Percentiles rank a stretch among this genome's conserved stretches.
These are phyloP conservation scores for Lepidocolaptes lacrymiger DNA, from an alignment of 2,797 vertebrate genomes.

Conservation along the genomic window DNA sequence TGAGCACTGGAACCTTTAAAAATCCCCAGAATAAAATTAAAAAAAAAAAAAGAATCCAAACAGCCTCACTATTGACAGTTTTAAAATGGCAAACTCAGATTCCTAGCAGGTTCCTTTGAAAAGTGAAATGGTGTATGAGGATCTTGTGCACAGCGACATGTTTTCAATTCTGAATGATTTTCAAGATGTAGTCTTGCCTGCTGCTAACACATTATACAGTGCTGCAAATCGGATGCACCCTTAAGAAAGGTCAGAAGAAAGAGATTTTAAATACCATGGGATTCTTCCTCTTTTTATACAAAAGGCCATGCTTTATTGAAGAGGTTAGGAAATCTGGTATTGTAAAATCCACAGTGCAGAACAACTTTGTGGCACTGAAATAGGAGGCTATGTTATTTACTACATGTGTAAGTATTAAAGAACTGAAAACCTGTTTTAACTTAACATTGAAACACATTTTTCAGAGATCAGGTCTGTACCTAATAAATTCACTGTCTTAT, in stretches of 20 bases:
- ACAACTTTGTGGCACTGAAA: slow-evolving; percentile 28
- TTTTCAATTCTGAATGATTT: slow-evolving; percentile 40
- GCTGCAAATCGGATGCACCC: slow-evolving; percentile 15
- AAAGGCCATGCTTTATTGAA: slow-evolving; percentile 59
- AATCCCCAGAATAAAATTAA: neutral
- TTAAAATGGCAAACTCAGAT: slow-evolving; percentile 25
- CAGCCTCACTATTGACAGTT: neutral
- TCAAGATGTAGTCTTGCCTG: slow-evolving; percentile 39
- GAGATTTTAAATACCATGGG: slow-evolving; percentile 56
- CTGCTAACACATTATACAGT: slow-evolving; percentile 42
- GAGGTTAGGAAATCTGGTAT: slow-evolving; percentile 39
- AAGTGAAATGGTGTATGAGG: slow-evolving; percentile 21
- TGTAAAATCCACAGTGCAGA: slow-evolving; percentile 25
- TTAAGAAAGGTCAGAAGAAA: slow-evolving; percentile 60
- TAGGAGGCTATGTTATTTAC: neutral
- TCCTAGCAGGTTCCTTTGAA: slow-evolving; percentile 28
- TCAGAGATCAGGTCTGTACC: neutral
- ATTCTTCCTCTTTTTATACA: slow-evolving; percentile 35
- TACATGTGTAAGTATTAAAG: slow-evolving; percentile 2
- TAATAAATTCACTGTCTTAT: neutral
- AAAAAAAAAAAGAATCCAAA: neutral
- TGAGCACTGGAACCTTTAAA: neutral
- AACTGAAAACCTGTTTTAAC: neutral
- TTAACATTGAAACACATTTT: slow-evolving; percentile 12
- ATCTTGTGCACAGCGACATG: slow-evolving; percentile 19